Evolutionary conservation across 2,113 vertebrate genomes (phyloP).

Genomic region (Ceyx melanurus): DNA sequence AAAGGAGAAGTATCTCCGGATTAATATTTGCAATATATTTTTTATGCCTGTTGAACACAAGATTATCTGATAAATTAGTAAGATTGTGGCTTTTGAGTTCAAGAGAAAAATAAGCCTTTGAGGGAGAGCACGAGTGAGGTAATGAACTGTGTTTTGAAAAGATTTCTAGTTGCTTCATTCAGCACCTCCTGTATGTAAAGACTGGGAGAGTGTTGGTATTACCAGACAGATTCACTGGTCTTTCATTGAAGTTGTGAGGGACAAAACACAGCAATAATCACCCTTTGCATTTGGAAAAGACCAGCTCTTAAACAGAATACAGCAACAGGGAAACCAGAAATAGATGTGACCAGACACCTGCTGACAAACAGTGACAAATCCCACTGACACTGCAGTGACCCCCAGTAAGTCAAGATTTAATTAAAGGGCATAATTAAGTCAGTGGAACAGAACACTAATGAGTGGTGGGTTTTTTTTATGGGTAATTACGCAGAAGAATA

Average conservation of each 20-base stretch:
- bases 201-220: not conserved
- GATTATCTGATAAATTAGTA: conserved; percentile 53
- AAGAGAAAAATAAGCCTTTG: conserved; percentile 14
- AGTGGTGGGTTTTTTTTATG: conserved; percentile 64
- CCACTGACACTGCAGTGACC: conserved; percentile 83
- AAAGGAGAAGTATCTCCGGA: not conserved
- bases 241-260: not conserved
- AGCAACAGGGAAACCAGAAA: conserved; percentile 86
- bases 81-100: not conserved
- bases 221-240: not conserved
- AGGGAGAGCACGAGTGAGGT: not conserved
- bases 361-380: conserved; percentile 86
- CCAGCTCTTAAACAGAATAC: conserved; percentile 75
- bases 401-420: conserved; percentile 83
- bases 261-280: not conserved
- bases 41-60: conserved; percentile 34
- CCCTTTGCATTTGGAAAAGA: conserved; percentile 18
- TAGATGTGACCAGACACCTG: conserved; percentile 89
- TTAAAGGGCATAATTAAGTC: conserved; percentile 90
- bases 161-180: not conserved
- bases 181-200: not conserved
- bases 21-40: conserved; percentile 21
- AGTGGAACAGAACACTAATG: conserved; percentile 81
- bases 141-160: not conserved
- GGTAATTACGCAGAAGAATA: conserved; percentile 80